phyloP scores from a whole-genome alignment of 2,888 invertebrate genomes.

The Caenorhabditis sp. region DNA sequence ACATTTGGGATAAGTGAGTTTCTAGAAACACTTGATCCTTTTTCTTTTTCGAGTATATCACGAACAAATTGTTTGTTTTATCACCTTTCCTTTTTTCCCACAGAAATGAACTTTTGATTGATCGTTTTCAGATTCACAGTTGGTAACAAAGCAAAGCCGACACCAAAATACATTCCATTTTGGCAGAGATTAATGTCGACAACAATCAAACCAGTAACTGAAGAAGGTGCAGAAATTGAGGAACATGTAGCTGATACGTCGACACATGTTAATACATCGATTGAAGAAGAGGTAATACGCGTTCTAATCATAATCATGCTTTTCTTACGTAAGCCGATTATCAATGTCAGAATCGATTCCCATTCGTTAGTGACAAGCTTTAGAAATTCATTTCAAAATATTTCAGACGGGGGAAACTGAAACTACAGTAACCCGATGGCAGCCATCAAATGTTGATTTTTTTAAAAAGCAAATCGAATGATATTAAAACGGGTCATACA shows the following conservation, averaged over 20 bases:
- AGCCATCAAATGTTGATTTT: no score
- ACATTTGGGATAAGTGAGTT: slow-evolving; percentile 60
- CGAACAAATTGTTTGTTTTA: slow-evolving; percentile 10
- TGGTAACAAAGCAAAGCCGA: slow-evolving; percentile 57
- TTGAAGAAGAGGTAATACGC: slow-evolving; percentile 3
- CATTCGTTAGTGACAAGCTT: no score
- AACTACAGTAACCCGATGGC: no score
- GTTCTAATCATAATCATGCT: no score
- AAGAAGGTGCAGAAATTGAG: slow-evolving; percentile 29
- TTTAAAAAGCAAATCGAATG: no score
- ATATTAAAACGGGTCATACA: no score
- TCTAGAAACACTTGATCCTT: not conserved
- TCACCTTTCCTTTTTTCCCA: no score
- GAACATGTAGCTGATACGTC: slow-evolving; percentile 13
- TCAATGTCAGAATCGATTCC: no score
- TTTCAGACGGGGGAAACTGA: no score
- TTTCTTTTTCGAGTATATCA: slow-evolving; percentile 24
- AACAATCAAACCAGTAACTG: slow-evolving; percentile 43
- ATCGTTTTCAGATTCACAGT: slow-evolving; percentile 54
- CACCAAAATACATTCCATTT: slow-evolving; percentile 66
- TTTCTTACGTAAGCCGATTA: no score
- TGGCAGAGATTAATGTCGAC: slow-evolving; percentile 66
- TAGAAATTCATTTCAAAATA: no score
- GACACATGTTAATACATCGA: slow-evolving; percentile 24
- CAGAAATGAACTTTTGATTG: not conserved